Evolutionary conservation across 1,140 invertebrate genomes (phyloP).

Genomic region (fruit fly (Drosophila melanogaster)): DNA sequence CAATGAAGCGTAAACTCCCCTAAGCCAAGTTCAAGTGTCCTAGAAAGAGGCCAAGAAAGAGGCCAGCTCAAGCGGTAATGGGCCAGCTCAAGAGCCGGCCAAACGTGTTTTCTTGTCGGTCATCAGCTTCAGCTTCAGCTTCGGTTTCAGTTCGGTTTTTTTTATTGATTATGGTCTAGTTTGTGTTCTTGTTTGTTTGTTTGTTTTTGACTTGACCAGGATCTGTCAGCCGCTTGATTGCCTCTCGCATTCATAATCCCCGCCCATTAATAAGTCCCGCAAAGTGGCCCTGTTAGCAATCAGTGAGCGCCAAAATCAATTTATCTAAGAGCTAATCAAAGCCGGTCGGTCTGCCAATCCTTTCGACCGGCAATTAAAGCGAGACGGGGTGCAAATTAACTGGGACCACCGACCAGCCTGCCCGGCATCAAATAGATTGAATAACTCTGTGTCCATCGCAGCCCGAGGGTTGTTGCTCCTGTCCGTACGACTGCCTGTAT

Average conservation of each 20-base stretch:
- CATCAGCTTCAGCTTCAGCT: constrained; percentile 1
- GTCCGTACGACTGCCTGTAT: constrained; percentile 45
- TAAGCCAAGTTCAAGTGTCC: constrained; percentile 57
- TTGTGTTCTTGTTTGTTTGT: constrained; percentile 42
- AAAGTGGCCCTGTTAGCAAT: constrained; percentile 61
- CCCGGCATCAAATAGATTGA: constrained; percentile 66
- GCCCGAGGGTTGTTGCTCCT: constrained; percentile 8
- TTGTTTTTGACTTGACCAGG: constrained; percentile 40
- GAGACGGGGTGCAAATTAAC: constrained; percentile 50
- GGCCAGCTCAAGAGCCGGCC: constrained; percentile 47
- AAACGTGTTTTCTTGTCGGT: constrained; percentile 50
- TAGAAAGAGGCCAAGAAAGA: constrained; percentile 34
- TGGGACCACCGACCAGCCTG: constrained; percentile 7
- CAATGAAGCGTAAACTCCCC: constrained; percentile 78
- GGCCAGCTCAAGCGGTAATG: constrained; percentile 61
- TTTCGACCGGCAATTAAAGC: constrained; percentile 60
- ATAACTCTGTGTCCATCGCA: constrained; percentile 43
- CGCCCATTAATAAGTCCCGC: constrained; percentile 48
- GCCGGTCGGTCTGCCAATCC: constrained; percentile 44
- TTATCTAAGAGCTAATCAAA: constrained; percentile 76
- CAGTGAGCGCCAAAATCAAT: constrained; percentile 58
- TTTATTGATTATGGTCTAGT: constrained; percentile 29
- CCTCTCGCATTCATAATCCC: constrained; percentile 60
- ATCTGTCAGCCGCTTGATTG: constrained; percentile 55
- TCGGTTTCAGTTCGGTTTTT: constrained; percentile 16